Conservation (phyloP, 92 coral and sea anemone species). For the Umimayanthus chanpuru region DNA sequence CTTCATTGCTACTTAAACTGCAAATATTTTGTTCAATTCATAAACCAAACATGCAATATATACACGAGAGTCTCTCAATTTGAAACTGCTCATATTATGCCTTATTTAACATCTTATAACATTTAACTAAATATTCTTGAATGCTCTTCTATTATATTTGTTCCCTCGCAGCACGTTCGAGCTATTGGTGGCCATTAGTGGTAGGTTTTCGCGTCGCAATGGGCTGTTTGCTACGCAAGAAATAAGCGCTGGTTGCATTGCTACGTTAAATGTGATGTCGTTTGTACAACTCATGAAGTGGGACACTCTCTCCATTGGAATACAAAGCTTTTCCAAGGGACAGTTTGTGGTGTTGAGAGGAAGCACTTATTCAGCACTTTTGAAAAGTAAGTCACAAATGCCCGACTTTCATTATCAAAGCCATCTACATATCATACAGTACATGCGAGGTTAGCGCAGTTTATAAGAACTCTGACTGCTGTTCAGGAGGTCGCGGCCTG, state of each 20-base stretch:
- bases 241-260: conserved; percentile 19
- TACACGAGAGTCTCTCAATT: too few relatives aligned
- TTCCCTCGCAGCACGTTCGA: conserved; percentile 47
- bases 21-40: too few relatives aligned
- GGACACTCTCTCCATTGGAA: conserved; percentile 60
- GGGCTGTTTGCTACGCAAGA: conserved; percentile 52
- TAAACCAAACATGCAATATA: too few relatives aligned
- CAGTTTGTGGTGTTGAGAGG: conserved; percentile 36
- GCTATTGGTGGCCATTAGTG: conserved; percentile 51
- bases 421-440: too few relatives aligned
- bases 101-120: too few relatives aligned
- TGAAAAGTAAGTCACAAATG: conserved; percentile 45
- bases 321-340: conserved; percentile 34
- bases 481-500: too few relatives aligned
- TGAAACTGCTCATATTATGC: too few relatives aligned
- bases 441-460: too few relatives aligned
- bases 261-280: conserved; percentile 54
- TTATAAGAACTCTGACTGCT: too few relatives aligned
- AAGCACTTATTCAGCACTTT: conserved; percentile 55
- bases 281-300: conserved; percentile 46
- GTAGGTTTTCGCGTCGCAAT: conserved; percentile 51
- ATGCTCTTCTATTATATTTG: neutral
- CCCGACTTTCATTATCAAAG: too few relatives aligned
- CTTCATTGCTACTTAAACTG: too few relatives aligned
- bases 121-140: neutral